Evolutionary conservation across 2,797 vertebrate species (phyloP).

Genomic region (Anguilla marmorata): DNA sequence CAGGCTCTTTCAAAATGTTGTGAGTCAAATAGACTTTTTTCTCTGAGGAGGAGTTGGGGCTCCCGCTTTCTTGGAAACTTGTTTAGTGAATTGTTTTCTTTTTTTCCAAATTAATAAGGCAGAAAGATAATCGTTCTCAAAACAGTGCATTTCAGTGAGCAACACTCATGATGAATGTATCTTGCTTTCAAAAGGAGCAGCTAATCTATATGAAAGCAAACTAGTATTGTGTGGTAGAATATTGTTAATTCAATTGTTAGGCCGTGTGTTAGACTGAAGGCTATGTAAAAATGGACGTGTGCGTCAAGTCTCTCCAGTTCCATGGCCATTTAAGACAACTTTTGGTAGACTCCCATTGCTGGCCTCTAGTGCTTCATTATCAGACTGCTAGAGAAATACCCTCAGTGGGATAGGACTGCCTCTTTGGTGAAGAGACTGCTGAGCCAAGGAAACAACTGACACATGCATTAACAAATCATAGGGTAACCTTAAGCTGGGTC

Average conservation of each 20-base stretch:
- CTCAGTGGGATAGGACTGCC: neutral
- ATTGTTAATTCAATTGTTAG: neutral
- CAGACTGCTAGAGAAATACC: neutral
- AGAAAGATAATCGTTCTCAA: neutral
- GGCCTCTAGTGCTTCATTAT: neutral
- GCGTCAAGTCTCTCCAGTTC: neutral
- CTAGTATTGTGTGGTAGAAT: neutral
- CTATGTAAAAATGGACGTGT: neutral
- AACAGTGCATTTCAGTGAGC: neutral
- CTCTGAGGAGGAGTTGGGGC: neutral
- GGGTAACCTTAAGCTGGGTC: too few relatives aligned
- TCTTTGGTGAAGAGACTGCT: neutral
- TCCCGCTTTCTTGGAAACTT: neutral
- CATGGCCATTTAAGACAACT: neutral
- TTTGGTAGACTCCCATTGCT: neutral
- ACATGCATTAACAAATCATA: neutral
- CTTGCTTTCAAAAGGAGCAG: neutral
- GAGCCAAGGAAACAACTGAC: neutral
- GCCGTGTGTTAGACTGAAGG: neutral
- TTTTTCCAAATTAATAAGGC: neutral
- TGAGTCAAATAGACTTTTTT: conserved; percentile 2
- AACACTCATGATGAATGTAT: neutral
- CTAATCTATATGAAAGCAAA: neutral
- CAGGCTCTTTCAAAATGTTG: neutral
- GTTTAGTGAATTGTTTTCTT: neutral